Evolutionary conservation across 2,797 vertebrate species (phyloP), one percentile per base, ranked within the genome.

Genomic region (Orientallactaga sibirica): DNA sequence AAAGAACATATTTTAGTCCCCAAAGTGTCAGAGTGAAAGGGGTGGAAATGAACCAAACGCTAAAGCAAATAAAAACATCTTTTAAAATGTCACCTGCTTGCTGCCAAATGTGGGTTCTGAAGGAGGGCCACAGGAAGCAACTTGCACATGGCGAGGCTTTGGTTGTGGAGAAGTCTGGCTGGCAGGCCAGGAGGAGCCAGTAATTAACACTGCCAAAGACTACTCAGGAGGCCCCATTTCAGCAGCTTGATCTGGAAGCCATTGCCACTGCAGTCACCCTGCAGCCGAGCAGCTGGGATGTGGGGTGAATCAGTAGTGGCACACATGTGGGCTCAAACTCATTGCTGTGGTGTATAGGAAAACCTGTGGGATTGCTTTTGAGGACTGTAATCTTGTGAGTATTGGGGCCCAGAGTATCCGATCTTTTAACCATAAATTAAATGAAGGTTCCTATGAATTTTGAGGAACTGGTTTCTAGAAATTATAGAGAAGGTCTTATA

Each of bases 21-120:
- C 20, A 79, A 89, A 81, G 55, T 90, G 84, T 96, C 84, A 74
- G 81, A 75, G 33, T 12, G 48, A 87, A 67, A 8, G 48, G 82
- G 41, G 27, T 64, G 48, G 75, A 41, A 41, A 43, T 10, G 81
- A 95, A 92, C 41, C 84, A 76, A 94, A 94, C 3, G 3, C 64
- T 58, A 88, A 67, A 86, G 91, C 93, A 96, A 97, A 96, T 92
- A 81, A 94, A 96, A 97, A 95, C 94, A 86, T 94, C 87, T 95
- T 95, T 96, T 77, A 88, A 94, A 96, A 92, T 67, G 71, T 81
- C 6, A 33, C 70, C 93, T 94, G 75, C 81, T 84, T 89, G 78
- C 86, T 97, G 89, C 95, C 97, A 96, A 96, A 82, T 89, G 90
- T 70, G 84, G 89, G 75, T 87, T 95, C 92, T 27, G 75, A 91